Evolutionary conservation across 1,140 invertebrate genomes (phyloP).

Genomic region (Eumaeus atala): DNA sequence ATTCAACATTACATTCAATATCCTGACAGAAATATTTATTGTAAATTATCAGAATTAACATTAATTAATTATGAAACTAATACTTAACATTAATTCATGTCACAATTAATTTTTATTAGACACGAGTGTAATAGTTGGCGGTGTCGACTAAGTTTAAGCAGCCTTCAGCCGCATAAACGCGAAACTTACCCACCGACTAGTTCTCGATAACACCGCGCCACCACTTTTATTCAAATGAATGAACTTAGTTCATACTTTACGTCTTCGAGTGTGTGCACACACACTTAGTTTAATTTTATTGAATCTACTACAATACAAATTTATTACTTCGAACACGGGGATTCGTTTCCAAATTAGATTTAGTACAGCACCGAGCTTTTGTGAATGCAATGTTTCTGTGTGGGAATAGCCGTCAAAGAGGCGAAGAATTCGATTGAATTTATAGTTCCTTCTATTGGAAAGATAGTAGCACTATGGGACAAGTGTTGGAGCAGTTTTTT

Average conservation of each 20-base stretch:
- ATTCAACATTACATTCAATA: no score
- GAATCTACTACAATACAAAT: conserved; percentile 23
- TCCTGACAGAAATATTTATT: no score
- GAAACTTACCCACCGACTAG: conserved; percentile 28
- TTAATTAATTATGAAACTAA: conserved; percentile 3
- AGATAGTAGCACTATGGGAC: conserved; percentile 29
- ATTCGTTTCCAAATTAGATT: conserved; percentile 53
- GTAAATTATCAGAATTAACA: no score
- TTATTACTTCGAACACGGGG: conserved; percentile 20
- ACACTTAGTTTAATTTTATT: conserved; percentile 15
- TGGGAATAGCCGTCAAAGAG: conserved; percentile 48
- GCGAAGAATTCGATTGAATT: conserved; percentile 57
- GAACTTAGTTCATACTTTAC: conserved; percentile 12
- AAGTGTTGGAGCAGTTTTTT: conserved; percentile 26
- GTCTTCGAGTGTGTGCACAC: conserved; percentile 1
- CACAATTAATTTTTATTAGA: conserved; percentile 20
- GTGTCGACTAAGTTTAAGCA: conserved; percentile 17
- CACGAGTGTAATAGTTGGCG: conserved; percentile 26
- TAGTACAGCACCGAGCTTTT: conserved; percentile 45
- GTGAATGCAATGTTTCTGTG: conserved; percentile 47
- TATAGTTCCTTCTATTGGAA: conserved; percentile 48
- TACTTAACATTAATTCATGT: conserved; percentile 10
- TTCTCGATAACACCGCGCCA: conserved; percentile 22
- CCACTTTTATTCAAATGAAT: conserved; percentile 18
- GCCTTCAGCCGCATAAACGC: conserved; percentile 21